Base-by-base conservation (phyloP, 2,113 vertebrate genomes). In the Xenopus borealis region DNA sequence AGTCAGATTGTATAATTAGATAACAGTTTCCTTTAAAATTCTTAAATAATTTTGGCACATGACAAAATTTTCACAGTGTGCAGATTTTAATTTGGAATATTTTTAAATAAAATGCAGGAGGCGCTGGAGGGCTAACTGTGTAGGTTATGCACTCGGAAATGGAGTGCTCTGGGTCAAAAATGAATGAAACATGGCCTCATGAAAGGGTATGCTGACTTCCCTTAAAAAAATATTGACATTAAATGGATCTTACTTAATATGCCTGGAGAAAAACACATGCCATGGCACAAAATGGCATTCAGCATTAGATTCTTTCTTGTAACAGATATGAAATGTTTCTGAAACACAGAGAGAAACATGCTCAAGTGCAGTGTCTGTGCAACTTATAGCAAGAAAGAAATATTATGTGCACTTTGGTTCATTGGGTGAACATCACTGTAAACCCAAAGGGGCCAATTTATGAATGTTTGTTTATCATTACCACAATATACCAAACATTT, bases 1-100 rank as follows among this genome's bases (percentile, higher is more conserved):
- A 78, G 84, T 89, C 87, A 87, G 88, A 84, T 87, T 89, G 83
- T 87, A 91, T 91, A 91, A 91, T 92, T 91, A 91, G 88, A 89
- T 89, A 86, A 91, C 87, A 86, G 83, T 79, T 87, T 88, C 84
- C 83, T 81, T 85, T 78, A 76, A 80, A 84, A 77, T 87, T 90
- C 80, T 83, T 82, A 86, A 90, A 90, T 89, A 86, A 78, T 87
- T 90, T 85, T 88, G 90, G 88, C 88, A 90, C 80, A 89, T 88
- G 89, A 82, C 88, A 84, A 80, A 82, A 83, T 89, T 90, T 86
- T 86, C 85, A 87, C 86, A 89, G 86, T 86, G 81, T 90, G 84
- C 82, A 80, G 68, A 78, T 83, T 85, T 87, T 83, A 79, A 70
- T 76, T 85, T 84, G 79, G 86, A 89, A 87, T 85, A 79, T 84